Conservation (phyloP, 2,888 invertebrate genomes). For the Orthosia cruda region DNA sequence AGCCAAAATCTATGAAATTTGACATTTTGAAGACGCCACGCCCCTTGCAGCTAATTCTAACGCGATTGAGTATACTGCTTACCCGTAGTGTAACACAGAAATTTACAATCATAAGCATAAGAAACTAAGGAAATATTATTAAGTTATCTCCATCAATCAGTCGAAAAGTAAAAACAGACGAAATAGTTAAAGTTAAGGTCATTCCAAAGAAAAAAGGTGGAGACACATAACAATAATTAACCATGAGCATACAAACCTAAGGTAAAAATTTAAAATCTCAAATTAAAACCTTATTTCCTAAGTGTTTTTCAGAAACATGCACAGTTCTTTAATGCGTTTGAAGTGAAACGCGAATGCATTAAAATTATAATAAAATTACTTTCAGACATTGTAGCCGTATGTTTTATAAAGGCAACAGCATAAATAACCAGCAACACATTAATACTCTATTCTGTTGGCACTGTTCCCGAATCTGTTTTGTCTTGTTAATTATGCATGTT, state of each 20-base stretch:
- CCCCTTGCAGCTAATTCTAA: too few relatives aligned
- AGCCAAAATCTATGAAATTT: too few relatives aligned
- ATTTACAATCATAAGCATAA: neutral
- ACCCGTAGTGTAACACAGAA: neutral
- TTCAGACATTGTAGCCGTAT: conserved; percentile 33
- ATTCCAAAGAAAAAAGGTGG: too few relatives aligned
- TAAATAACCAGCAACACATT: conserved; percentile 10
- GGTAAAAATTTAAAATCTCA: neutral
- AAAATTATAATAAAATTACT: conserved; percentile 25
- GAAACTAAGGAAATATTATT: neutral
- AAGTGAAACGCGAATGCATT: conserved; percentile 13
- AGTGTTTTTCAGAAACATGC: neutral
- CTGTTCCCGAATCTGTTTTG: conserved; percentile 79
- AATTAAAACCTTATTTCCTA: neutral
- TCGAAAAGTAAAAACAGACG: too few relatives aligned
- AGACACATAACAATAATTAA: neutral
- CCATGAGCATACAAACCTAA: neutral
- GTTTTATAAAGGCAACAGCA: conserved; percentile 56
- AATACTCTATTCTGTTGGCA: conserved; percentile 84
- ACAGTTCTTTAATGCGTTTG: neutral
- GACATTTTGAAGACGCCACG: too few relatives aligned
- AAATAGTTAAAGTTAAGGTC: too few relatives aligned
- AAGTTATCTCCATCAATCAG: too few relatives aligned
- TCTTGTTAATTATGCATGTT: conserved; percentile 85
- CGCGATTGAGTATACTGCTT: neutral